These are phyloP conservation scores for Oreochromis aureus DNA, from an alignment of 2,113 vertebrate genomes.

Conservation along the genomic window DNA sequence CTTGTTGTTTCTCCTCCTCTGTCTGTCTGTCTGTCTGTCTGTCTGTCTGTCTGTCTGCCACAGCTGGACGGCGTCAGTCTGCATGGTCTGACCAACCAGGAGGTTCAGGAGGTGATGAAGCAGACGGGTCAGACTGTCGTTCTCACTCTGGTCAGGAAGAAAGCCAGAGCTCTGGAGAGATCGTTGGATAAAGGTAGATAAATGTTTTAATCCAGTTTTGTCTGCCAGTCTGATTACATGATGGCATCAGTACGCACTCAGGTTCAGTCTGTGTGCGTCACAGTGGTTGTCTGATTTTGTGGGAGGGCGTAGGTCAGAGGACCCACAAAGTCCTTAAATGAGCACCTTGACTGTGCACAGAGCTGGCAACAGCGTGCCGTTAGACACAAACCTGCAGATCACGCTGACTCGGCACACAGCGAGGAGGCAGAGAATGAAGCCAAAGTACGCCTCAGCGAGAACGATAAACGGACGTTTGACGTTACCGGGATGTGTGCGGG, in stretches of 20 bases:
- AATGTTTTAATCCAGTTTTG: not conserved
- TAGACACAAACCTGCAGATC: not conserved
- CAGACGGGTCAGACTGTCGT: slow-evolving; percentile 79
- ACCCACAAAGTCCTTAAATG: not conserved
- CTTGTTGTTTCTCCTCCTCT: not conserved
- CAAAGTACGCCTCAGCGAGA: not conserved
- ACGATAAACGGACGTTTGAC: not conserved
- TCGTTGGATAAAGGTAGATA: slow-evolving; percentile 74
- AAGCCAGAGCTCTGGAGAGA: slow-evolving; percentile 51
- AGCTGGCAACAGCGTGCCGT: not conserved
- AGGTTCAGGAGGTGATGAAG: slow-evolving; percentile 86
- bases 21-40: not conserved
- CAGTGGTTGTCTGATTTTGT: not conserved
- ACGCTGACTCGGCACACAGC: not conserved
- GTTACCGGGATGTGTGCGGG: not conserved
- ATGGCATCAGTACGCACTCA: not conserved
- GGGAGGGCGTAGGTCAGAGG: not conserved
- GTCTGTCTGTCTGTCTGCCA: not conserved
- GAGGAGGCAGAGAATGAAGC: not conserved
- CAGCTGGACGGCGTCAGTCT: slow-evolving; percentile 88
- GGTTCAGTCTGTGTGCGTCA: not conserved
- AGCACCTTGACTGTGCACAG: not conserved
- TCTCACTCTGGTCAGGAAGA: slow-evolving; percentile 81
- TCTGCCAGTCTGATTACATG: not conserved
- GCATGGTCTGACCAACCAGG: slow-evolving; percentile 84